A percentile compares a stretch with the other conserved stretches of the same genome.
Conservation (phyloP, 2,888 invertebrate species). For the Biston betularia region DNA sequence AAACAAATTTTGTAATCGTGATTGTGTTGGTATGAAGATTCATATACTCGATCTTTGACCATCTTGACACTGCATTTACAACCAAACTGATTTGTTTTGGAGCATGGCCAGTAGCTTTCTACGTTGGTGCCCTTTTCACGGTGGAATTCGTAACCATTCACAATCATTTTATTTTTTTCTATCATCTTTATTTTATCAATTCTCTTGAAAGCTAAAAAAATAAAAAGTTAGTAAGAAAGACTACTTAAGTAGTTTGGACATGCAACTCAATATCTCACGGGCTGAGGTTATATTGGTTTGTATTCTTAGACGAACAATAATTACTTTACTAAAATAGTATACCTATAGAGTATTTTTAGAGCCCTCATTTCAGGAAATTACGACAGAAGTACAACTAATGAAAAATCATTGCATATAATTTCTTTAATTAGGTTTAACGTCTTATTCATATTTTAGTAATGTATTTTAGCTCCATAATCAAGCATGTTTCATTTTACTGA, state of each 20-base stretch:
- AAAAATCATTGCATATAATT: no score
- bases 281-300: no score
- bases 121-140: slow-evolving; percentile 1
- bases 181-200: slow-evolving; percentile 4
- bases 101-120: slow-evolving; percentile 20
- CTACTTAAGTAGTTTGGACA: not conserved
- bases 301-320: no score
- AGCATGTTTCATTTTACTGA: no score
- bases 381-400: no score
- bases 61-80: slow-evolving; percentile 22
- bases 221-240: not conserved
- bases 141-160: slow-evolving; percentile 11
- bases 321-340: no score
- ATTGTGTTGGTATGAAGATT: slow-evolving; percentile 11
- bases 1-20: slow-evolving; percentile 12
- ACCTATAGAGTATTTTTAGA: no score
- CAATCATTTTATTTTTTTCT: slow-evolving; percentile 8
- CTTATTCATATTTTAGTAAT: no score
- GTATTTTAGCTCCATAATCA: no score
- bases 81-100: slow-evolving; percentile 5
- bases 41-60: not conserved
- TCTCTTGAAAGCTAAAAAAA: slow-evolving; percentile 9
- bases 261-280: no score
- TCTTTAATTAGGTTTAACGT: no score
- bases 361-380: no score